Percentiles rank a stretch among this genome's conserved stretches.
These are phyloP conservation scores for Melanotaenia pygmaea DNA, from an alignment of 2,797 vertebrate species.

Conservation along the genomic window DNA sequence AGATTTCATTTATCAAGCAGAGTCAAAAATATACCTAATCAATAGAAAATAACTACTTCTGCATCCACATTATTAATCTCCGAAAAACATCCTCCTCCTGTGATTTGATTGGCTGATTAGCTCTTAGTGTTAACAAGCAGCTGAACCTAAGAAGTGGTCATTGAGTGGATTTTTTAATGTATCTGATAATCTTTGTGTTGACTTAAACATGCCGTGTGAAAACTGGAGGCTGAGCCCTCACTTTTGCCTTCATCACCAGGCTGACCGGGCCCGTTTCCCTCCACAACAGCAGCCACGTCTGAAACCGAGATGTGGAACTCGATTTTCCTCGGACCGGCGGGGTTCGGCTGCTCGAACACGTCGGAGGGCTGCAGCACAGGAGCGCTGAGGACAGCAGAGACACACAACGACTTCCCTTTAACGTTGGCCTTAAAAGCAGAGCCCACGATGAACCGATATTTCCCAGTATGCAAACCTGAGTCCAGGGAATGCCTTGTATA, in stretches of 20 bases:
- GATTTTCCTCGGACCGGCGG: conserved; percentile 89
- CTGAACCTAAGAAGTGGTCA: too few species aligned
- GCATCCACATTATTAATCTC: too few species aligned
- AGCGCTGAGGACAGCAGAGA: conserved; percentile 76
- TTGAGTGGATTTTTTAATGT: too few species aligned
- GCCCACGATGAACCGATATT: conserved; percentile 55
- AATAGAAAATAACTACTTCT: too few species aligned
- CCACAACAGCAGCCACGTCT: conserved; percentile 80
- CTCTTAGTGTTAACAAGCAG: too few species aligned
- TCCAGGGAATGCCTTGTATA: conserved; percentile 38
- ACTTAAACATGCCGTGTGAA: not conserved
- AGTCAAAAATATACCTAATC: too few species aligned
- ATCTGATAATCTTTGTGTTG: too few species aligned
- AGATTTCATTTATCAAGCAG: too few species aligned
- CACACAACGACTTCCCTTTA: conserved; percentile 33
- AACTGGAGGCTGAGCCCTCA: conserved; percentile 57
- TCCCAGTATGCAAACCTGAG: conserved; percentile 44
- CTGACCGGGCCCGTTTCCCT: conserved; percentile 67
- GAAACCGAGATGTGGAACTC: conserved; percentile 92
- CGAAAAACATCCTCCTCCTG: too few species aligned
- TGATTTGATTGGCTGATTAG: too few species aligned
- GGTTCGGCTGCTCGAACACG: conserved; percentile 92
- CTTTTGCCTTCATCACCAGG: conserved; percentile 77
- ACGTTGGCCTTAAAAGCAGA: conserved; percentile 33
- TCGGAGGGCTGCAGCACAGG: conserved; percentile 90